Evolutionary conservation across 2,113 vertebrate genomes (phyloP), one percentile per base, ranked within the genome.

Genomic region (Sorex fumeus): DNA sequence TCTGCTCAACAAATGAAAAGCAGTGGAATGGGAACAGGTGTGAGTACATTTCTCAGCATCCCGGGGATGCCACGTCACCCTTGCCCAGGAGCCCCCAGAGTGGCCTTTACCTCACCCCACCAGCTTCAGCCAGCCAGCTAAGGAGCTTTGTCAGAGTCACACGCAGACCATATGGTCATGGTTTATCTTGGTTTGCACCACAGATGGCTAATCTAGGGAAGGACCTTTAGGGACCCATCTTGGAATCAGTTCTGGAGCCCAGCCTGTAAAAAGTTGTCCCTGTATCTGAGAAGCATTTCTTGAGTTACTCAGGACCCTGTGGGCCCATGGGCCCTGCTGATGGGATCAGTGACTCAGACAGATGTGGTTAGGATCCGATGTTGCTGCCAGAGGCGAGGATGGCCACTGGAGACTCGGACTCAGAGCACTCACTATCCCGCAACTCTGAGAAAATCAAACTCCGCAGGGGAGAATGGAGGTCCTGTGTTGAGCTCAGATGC

Each of bases 131-230:
- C 57, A 86, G 80, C 28, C 74, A 67, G 23, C 34, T 43, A 67
- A 89, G 34, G 47, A 50, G 60, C 64, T 36, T 75, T 32, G 60
- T 50, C 40, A 43, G 40, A 36, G 43, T 92, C 80, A 50, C 18
- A 45, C 30, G 62, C 53, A 80, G 32, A 70, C 6, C 32, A 18
- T 7, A 34, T 34, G 66, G 32, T 71, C 62, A 71, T 27, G 25
- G 40, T 47, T 84, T 60, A 9, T 66, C 82, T 69, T 2, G 8
- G n/a, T 78, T 93, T 84, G 47, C 18, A 40, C 50, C 40, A 8
- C 4, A 47, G 16, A 34, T 75, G 40, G 45, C 64, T 91, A 66
- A 47, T 91, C 11, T 12, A 91, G 66, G 66, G 76, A 79, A 81
- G n/a, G 67, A 71, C 13, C 80, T 32, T 76, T 84, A 43, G 45